Conservation (phyloP, 2,797 vertebrate species). For the Rallus crepitans region DNA sequence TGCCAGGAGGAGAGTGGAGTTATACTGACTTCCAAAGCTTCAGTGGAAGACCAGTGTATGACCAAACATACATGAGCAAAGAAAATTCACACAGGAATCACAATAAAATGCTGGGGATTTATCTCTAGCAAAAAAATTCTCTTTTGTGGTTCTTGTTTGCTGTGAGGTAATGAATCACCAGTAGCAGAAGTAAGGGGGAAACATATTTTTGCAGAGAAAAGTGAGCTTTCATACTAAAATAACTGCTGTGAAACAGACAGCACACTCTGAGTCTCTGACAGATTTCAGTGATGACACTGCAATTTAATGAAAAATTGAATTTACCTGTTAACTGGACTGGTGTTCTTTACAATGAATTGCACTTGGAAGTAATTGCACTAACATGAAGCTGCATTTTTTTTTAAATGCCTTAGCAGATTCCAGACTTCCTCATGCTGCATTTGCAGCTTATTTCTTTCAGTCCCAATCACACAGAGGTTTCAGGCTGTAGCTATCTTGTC, state of each 20-base stretch:
- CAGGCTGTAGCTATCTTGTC: not conserved
- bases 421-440: not conserved
- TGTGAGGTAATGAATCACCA: not conserved
- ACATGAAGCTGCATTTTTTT: not conserved
- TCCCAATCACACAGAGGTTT: not conserved
- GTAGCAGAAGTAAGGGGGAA: not conserved
- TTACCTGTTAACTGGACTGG: not conserved
- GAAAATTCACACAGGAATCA: not conserved
- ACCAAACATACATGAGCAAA: not conserved
- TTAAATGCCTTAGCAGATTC: not conserved
- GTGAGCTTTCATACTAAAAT: not conserved
- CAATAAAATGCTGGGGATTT: not conserved
- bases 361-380: constrained; percentile 52
- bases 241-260: not conserved
- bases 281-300: not conserved
- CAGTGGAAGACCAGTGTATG: not conserved
- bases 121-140: not conserved
- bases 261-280: not conserved
- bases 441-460: not conserved
- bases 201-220: not conserved
- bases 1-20: not conserved
- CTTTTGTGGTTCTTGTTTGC: not conserved
- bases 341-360: constrained; percentile 32
- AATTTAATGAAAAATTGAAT: not conserved
- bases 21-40: not conserved